Percentiles rank a stretch among this genome's conserved stretches.
phyloP scores from a whole-genome alignment of 1,140 invertebrate genomes.

The Akabosia matsudoensis region DNA sequence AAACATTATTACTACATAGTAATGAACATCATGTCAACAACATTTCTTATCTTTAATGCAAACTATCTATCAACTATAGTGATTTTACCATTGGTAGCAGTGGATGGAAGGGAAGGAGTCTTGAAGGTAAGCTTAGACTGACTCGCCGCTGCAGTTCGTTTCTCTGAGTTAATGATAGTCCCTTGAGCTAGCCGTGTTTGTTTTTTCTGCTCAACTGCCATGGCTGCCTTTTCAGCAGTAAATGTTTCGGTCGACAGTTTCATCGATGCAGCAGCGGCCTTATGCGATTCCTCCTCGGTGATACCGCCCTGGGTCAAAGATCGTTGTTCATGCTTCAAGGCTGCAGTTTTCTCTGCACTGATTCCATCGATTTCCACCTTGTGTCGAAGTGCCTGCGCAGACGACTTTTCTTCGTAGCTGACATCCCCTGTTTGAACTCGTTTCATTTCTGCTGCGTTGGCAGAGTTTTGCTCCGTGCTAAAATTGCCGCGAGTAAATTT shows the following conservation, averaged over 20 bases:
- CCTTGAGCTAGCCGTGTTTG: conserved; percentile 72
- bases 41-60: conserved; percentile 11
- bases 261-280: conserved; percentile 68
- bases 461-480: conserved; percentile 67
- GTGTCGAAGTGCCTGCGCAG: conserved; percentile 58
- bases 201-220: conserved; percentile 75
- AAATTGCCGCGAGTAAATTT: conserved; percentile 77
- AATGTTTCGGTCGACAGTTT: conserved; percentile 80
- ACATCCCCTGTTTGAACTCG: conserved; percentile 73
- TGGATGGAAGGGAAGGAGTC: conserved; percentile 27
- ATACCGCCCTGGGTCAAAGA: conserved; percentile 76
- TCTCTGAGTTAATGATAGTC: conserved; percentile 67
- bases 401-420: conserved; percentile 69
- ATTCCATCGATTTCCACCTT: conserved; percentile 71
- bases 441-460: conserved; percentile 75
- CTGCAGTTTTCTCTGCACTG: conserved; percentile 69
- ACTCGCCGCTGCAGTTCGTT: conserved; percentile 65
- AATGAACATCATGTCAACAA: conserved; percentile 46
- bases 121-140: conserved; percentile 73
- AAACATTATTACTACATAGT: conserved; percentile 53
- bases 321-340: conserved; percentile 61
- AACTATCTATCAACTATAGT: conserved; percentile 29
- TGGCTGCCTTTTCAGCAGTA: conserved; percentile 76
- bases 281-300: conserved; percentile 76
- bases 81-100: conserved; percentile 18